phyloP scores from a whole-genome alignment of 2,113 vertebrate species.

The Origma solitaria region DNA sequence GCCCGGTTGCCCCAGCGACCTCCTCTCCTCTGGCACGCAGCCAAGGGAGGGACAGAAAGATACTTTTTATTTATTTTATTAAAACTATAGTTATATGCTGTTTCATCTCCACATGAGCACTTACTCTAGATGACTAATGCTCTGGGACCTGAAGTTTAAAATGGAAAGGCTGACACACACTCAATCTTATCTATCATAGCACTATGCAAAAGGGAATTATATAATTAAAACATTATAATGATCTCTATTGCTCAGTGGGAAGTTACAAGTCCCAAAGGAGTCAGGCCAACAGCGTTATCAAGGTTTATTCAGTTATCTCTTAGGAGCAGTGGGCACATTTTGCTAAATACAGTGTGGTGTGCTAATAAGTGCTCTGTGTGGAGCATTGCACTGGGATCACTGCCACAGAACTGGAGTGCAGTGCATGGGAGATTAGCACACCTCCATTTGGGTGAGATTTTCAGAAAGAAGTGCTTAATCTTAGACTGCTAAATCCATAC shows the following conservation, averaged over 20 bases:
- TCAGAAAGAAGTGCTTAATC: neutral
- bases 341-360: conserved; percentile 37
- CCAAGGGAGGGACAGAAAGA: too few relatives aligned
- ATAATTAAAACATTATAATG: conserved; percentile 31
- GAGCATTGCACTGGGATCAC: neutral
- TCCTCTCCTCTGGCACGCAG: too few relatives aligned
- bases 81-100: too few relatives aligned
- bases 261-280: conserved; percentile 40
- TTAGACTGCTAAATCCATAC: neutral
- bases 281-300: conserved; percentile 48
- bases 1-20: too few relatives aligned
- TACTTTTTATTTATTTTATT: too few relatives aligned
- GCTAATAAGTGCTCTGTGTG: neutral
- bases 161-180: conserved; percentile 42
- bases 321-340: neutral
- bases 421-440: neutral
- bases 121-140: neutral
- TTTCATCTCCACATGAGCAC: neutral
- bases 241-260: conserved; percentile 36
- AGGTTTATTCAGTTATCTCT: conserved; percentile 47
- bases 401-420: neutral
- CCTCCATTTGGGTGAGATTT: neutral
- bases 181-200: conserved; percentile 21
- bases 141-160: neutral
- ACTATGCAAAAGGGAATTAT: conserved; percentile 47